Percentiles rank a stretch among this genome's conserved stretches.
Conservation (phyloP, 2,113 vertebrate species). For the Rhinogobius similis region DNA sequence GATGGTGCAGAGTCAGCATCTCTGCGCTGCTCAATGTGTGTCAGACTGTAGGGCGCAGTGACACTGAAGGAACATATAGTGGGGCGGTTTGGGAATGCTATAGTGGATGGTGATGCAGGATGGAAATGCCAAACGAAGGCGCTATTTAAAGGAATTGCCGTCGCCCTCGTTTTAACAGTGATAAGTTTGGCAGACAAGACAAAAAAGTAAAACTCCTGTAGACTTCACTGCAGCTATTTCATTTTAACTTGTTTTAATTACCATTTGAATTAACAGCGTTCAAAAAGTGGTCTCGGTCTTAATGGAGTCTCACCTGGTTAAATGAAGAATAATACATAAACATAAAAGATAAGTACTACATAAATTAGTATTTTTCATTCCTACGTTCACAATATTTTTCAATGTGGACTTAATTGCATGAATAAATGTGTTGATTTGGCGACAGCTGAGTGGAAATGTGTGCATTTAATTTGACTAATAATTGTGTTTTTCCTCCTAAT, state of each 20-base stretch:
- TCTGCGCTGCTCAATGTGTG: slow-evolving; percentile 34
- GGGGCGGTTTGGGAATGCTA: not conserved
- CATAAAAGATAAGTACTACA: not conserved
- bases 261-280: not conserved
- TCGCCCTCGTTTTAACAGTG: not conserved
- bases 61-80: slow-evolving; percentile 26
- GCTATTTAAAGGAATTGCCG: not conserved
- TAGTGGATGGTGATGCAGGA: not conserved
- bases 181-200: not conserved
- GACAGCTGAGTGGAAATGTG: not conserved
- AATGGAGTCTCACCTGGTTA: no score
- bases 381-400: not conserved
- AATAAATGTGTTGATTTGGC: not conserved
- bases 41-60: slow-evolving; percentile 35
- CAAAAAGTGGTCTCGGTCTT: no score
- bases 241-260: no score
- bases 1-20: slow-evolving; percentile 52
- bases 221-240: not conserved
- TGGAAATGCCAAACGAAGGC: not conserved
- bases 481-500: not conserved
- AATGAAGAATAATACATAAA: no score
- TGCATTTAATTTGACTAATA: not conserved
- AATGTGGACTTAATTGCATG: not conserved
- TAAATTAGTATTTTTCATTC: not conserved
- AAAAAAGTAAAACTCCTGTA: not conserved